phyloP scores from a whole-genome alignment of 2,797 vertebrate species.

The Crocidura indochinensis region DNA sequence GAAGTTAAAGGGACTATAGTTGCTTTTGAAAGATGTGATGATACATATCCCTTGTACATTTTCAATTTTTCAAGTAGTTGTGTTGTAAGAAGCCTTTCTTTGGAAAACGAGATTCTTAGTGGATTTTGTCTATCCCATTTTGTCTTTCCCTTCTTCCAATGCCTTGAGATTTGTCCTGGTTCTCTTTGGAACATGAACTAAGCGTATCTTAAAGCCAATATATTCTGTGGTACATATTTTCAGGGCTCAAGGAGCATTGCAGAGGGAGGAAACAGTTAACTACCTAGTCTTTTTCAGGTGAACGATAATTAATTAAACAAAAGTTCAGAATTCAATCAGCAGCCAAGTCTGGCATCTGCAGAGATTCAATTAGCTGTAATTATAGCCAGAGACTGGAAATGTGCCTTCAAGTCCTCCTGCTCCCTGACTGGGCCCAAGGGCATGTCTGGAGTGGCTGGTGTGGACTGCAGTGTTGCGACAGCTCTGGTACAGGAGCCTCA shows the following conservation, averaged over 20 bases:
- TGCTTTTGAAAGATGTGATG: conserved; percentile 3
- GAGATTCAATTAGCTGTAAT: conserved; percentile 65
- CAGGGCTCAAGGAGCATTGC: not conserved
- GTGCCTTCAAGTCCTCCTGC: not conserved
- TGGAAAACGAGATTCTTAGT: not conserved
- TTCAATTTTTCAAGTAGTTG: conserved; percentile 15
- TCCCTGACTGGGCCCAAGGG: not conserved
- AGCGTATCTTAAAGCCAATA: not conserved
- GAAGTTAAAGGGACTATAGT: conserved; percentile 39
- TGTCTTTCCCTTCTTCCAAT: not conserved
- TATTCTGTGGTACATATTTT: not conserved
- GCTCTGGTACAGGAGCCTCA: rapidly evolving
- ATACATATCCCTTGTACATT: conserved; percentile 9
- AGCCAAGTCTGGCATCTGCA: conserved; percentile 44
- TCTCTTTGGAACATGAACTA: not conserved
- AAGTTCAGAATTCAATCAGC: conserved; percentile 68
- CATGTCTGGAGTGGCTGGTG: not conserved
- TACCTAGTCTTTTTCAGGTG: conserved; percentile 44
- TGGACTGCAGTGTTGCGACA: not conserved
- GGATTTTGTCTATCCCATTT: not conserved
- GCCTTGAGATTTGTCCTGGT: conserved; percentile 27
- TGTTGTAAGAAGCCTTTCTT: conserved; percentile 13
- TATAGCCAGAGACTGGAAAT: conserved; percentile 17
- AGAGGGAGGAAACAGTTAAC: conserved; percentile 66
- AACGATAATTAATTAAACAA: conserved; percentile 70